These are phyloP conservation scores for Theretra japonica DNA, from an alignment of 2,888 invertebrate species.

Conservation along the genomic window DNA sequence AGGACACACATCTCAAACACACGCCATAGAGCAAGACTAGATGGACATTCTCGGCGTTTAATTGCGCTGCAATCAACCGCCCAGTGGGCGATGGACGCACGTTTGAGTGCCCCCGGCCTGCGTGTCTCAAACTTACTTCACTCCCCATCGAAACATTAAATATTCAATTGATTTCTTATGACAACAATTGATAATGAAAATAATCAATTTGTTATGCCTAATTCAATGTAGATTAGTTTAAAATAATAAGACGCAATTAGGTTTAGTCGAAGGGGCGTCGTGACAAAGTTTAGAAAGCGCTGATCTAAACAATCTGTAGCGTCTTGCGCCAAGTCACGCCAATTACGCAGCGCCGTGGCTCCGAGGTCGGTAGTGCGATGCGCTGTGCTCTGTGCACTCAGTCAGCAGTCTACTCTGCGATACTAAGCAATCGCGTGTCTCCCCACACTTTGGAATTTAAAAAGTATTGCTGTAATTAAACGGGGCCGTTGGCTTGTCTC, in stretches of 20 bases:
- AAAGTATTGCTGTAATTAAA: slow-evolving; percentile 28
- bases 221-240: not conserved
- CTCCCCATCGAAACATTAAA: not conserved
- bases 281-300: slow-evolving; percentile 2
- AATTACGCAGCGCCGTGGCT: slow-evolving; percentile 27
- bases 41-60: slow-evolving; percentile 31
- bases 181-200: not conserved
- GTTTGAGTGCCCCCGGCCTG: slow-evolving; percentile 12
- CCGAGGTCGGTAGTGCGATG: slow-evolving; percentile 10
- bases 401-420: not conserved
- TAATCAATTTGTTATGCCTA: not conserved
- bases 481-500: not conserved
- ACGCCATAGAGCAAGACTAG: slow-evolving; percentile 23
- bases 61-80: slow-evolving; percentile 31
- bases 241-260: not conserved
- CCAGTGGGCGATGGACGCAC: slow-evolving; percentile 27
- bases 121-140: slow-evolving; percentile 3
- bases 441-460: slow-evolving; percentile 18
- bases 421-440: slow-evolving; percentile 24
- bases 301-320: slow-evolving; percentile 27
- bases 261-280: not conserved
- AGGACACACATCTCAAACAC: slow-evolving; percentile 26
- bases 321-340: slow-evolving; percentile 32
- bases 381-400: not conserved
- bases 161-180: too few relatives aligned